Percentiles rank a stretch among this genome's conserved stretches.
phyloP scores from a whole-genome alignment of 1,140 invertebrate species.

The Nasonia vitripennis region DNA sequence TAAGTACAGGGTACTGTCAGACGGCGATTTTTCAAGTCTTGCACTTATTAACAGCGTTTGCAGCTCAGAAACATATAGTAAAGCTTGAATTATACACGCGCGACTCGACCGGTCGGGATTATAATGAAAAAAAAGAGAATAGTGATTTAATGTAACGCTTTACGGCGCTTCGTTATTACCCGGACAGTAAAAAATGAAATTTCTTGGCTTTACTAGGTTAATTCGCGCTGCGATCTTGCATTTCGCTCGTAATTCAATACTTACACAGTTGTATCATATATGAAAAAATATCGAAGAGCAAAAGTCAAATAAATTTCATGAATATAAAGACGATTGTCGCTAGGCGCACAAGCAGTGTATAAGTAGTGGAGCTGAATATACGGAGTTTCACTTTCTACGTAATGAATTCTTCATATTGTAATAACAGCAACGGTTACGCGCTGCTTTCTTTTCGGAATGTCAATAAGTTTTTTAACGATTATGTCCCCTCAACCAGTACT shows the following conservation, averaged over 20 bases:
- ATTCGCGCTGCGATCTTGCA: neutral
- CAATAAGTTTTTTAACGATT: neutral
- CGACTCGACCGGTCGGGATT: neutral
- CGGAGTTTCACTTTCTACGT: constrained; percentile 3
- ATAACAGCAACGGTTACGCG: neutral
- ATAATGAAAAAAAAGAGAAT: neutral
- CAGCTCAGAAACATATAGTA: neutral
- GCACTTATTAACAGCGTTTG: too few species aligned
- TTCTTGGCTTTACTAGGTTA: neutral
- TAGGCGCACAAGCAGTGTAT: neutral
- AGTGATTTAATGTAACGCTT: neutral
- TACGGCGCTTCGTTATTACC: neutral
- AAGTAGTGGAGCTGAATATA: neutral
- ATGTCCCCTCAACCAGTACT: too few species aligned
- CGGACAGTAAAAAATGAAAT: neutral
- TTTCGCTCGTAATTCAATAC: neutral
- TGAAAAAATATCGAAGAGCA: neutral
- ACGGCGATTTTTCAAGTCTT: neutral
- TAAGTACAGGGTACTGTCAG: neutral
- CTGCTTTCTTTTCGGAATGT: neutral
- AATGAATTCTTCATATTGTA: neutral
- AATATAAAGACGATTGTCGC: neutral
- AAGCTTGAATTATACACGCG: neutral
- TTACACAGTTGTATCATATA: neutral
- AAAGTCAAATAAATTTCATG: neutral